Conservation (phyloP, 2,113 vertebrate species). For the Dryoscopus gambensis region DNA sequence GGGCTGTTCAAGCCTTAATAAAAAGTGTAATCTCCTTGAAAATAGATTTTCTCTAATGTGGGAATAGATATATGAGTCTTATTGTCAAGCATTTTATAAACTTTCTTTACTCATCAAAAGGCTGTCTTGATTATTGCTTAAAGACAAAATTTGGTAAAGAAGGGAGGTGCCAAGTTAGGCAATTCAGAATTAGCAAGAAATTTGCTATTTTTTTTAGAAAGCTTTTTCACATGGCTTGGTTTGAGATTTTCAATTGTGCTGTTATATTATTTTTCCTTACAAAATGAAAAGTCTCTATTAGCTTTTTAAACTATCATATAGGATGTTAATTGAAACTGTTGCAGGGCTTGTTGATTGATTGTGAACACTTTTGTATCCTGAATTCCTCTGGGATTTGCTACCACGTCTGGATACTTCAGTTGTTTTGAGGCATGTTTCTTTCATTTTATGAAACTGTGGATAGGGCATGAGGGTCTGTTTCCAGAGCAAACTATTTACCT, state of each 20-base stretch:
- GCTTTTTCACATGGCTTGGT: neutral
- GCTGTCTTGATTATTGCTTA: neutral
- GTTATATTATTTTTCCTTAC: neutral
- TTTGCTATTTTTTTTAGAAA: neutral
- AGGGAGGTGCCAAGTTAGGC: neutral
- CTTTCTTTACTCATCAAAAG: conserved; percentile 25
- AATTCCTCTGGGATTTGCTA: neutral
- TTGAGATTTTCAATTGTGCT: neutral
- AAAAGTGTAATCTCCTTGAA: conserved; percentile 29
- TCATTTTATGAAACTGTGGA: neutral
- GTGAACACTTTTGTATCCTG: neutral
- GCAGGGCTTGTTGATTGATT: neutral
- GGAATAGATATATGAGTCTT: conserved; percentile 20
- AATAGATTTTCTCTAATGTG: conserved; percentile 35
- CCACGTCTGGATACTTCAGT: neutral
- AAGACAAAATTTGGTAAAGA: conserved; percentile 33
- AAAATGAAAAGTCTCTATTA: neutral
- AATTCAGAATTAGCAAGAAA: conserved; percentile 2
- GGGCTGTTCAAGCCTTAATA: conserved; percentile 35
- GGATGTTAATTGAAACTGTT: neutral
- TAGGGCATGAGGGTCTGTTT: neutral
- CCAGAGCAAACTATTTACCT: neutral
- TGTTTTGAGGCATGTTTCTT: neutral
- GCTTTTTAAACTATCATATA: neutral
- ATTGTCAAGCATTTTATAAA: neutral